Conservation (phyloP, 2,888 invertebrate genomes). For the Rhingia campestris region DNA sequence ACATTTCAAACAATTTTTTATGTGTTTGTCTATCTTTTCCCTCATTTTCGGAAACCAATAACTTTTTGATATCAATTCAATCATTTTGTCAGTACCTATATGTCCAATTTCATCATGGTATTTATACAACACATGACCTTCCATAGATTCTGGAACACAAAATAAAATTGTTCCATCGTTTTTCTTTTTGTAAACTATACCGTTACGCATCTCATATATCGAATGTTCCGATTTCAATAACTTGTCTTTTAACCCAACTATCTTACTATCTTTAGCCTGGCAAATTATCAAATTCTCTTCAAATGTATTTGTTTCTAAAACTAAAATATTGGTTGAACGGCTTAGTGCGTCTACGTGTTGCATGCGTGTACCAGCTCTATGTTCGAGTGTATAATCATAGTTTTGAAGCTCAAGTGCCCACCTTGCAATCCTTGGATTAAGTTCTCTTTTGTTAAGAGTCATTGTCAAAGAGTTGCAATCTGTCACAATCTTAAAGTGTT, state of each 20-base stretch:
- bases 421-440: too few species aligned
- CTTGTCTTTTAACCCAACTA: not conserved
- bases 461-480: too few species aligned
- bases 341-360: conserved; percentile 14
- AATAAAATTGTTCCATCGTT: conserved; percentile 32
- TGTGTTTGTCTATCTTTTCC: conserved; percentile 1
- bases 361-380: too few species aligned
- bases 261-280: not conserved
- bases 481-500: too few species aligned
- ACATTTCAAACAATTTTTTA: conserved; percentile 8
- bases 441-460: too few species aligned
- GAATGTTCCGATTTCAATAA: not conserved
- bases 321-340: not conserved
- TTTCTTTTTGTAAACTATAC: conserved; percentile 56
- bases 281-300: conserved; percentile 16
- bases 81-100: conserved; percentile 20
- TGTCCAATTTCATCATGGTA: conserved; percentile 68
- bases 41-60: conserved; percentile 24
- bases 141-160: conserved; percentile 59
- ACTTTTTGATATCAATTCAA: conserved; percentile 14
- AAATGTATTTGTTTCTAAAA: conserved; percentile 7
- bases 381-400: too few species aligned
- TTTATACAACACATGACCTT: conserved; percentile 54
- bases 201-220: conserved; percentile 15
- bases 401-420: too few species aligned